A percentile compares a stretch with the other conserved stretches of the same genome.
These are phyloP conservation scores for Zaprionus taronus DNA, from an alignment of 1,140 invertebrate genomes.

Conservation along the genomic window DNA sequence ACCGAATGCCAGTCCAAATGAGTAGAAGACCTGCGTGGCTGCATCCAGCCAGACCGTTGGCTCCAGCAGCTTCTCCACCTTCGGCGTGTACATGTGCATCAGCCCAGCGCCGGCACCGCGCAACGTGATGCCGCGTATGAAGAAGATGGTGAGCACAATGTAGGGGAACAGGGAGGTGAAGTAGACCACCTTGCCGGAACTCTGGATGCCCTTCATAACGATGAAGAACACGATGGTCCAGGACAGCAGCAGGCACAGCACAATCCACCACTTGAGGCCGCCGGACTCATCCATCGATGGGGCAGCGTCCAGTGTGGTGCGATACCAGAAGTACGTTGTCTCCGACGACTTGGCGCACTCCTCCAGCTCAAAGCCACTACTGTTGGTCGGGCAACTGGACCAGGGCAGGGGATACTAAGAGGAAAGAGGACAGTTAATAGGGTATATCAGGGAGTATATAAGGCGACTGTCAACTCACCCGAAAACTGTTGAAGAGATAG, in stretches of 20 bases:
- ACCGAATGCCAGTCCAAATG: conserved; percentile 96
- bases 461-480: conserved; percentile 86
- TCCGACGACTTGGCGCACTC: conserved; percentile 93
- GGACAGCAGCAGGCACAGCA: conserved; percentile 94
- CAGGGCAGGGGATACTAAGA: conserved; percentile 91
- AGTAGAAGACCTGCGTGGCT: conserved; percentile 98
- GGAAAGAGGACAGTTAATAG: too few species aligned
- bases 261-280: conserved; percentile 97
- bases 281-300: conserved; percentile 93
- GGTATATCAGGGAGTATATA: too few species aligned
- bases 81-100: conserved; percentile 96
- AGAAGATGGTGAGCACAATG: conserved; percentile 97
- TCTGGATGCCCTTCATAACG: conserved; percentile 99
- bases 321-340: conserved; percentile 96
- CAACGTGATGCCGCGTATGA: conserved; percentile 95
- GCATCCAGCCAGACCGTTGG: conserved; percentile 96
- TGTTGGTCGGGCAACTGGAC: conserved; percentile 92
- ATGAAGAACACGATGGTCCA: conserved; percentile 98
- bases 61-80: conserved; percentile 92
- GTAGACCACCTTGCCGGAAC: conserved; percentile 98
- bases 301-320: conserved; percentile 93
- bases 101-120: conserved; percentile 95
- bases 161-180: conserved; percentile 99
- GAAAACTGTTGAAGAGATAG: conserved; percentile 96
- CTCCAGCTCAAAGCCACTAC: conserved; percentile 86